phyloP scores from a whole-genome alignment of 2,797 vertebrate genomes.

The Propithecus perrieri region DNA sequence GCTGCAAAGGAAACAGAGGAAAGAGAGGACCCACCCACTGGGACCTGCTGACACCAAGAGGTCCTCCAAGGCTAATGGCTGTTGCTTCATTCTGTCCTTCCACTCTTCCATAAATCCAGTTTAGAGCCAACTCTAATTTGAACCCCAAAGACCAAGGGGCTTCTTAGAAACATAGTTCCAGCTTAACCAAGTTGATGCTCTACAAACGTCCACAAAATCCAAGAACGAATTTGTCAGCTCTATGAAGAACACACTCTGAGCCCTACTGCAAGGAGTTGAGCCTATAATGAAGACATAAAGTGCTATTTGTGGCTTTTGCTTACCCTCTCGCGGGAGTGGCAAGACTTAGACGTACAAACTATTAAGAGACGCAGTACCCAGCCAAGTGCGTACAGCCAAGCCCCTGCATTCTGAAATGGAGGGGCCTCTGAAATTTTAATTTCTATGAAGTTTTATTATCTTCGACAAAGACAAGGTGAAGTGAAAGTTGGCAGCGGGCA shows the following conservation, averaged over 20 bases:
- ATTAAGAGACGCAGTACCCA: accelerated
- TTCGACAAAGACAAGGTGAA: neutral
- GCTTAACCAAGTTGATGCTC: neutral
- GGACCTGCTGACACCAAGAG: neutral
- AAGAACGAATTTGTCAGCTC: neutral
- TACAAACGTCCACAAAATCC: neutral
- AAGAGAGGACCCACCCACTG: neutral
- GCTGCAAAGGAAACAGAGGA: neutral
- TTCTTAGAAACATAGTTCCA: neutral
- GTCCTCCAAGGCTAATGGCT: neutral
- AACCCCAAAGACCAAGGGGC: neutral
- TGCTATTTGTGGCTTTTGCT: accelerated
- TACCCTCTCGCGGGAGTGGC: neutral
- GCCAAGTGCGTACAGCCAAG: accelerated
- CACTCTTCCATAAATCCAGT: neutral
- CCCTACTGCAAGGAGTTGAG: accelerated
- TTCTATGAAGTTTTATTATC: neutral
- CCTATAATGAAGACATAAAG: neutral
- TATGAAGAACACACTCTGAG: neutral
- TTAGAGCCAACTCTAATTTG: neutral
- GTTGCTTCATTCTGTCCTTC: neutral
- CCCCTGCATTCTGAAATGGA: accelerated
- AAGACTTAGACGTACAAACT: accelerated
- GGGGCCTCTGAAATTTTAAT: too few species aligned
- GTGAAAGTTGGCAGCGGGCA: neutral